A percentile compares a stretch with the other conserved stretches of the same genome.
Conservation (phyloP, 92 coral and sea anemone species). For the Palythoa heliodiscus region DNA sequence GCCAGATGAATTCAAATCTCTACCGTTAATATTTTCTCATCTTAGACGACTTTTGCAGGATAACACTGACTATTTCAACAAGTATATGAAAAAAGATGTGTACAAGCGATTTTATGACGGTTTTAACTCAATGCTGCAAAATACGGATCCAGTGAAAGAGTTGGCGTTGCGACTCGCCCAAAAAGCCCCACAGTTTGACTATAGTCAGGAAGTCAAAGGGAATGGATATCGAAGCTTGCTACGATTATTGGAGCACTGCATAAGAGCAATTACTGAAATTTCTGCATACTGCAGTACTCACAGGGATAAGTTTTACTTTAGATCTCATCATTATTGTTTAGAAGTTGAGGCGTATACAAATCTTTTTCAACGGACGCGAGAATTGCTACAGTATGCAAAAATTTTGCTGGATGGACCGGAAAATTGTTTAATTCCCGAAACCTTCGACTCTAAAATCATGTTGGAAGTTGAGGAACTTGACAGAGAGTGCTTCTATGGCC, state of each 20-base stretch:
- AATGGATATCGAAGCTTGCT: constrained; percentile 91
- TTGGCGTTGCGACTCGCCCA: constrained; percentile 68
- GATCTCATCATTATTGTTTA: constrained; percentile 91
- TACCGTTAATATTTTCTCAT: constrained; percentile 72
- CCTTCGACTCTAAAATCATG: constrained; percentile 77
- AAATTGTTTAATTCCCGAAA: constrained; percentile 74
- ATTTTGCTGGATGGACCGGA: constrained; percentile 72
- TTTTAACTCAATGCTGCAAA: constrained; percentile 68
- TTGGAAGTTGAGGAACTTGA: constrained; percentile 83
- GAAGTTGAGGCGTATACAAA: constrained; percentile 84
- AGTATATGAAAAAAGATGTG: constrained; percentile 60
- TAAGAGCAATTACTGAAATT: constrained; percentile 79
- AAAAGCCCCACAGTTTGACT: constrained; percentile 76
- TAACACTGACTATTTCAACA: constrained; percentile 72
- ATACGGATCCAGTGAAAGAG: constrained; percentile 67
- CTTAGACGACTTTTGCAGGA: constrained; percentile 71
- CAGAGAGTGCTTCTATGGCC: constrained; percentile 94
- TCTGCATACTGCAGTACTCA: constrained; percentile 77
- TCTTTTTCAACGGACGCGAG: constrained; percentile 68
- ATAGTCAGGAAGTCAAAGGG: constrained; percentile 82
- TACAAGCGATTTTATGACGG: constrained; percentile 76
- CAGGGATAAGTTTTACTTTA: constrained; percentile 84
- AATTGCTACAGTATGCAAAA: constrained; percentile 77
- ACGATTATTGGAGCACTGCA: constrained; percentile 72
- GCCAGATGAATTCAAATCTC: constrained; percentile 55